Base-by-base conservation (phyloP, 2,888 invertebrate species). In the Yponomeuta cagnagella region DNA sequence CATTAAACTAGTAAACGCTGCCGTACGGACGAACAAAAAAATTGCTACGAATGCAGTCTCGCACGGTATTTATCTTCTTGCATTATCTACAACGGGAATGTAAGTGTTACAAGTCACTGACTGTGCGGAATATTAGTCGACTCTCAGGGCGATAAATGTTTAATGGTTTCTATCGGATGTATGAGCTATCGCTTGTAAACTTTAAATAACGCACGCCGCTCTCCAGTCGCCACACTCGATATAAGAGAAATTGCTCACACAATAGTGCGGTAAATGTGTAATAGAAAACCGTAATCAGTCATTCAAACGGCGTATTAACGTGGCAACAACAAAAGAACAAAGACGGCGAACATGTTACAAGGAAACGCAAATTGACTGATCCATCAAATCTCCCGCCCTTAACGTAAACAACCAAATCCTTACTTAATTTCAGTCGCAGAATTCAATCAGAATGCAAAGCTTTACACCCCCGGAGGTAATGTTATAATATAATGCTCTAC, bases 341-440 rank as follows among this genome's bases (percentile, higher is more conserved):
- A 83, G 81, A 85, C 85, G 82, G 12, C 74, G 80, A 85, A 85
- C 82, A 81, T 80, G 82, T 63, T 33, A 33, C 82, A 82, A 79
- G 78, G 80, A 80, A 81, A 83, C 83, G 81, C 81, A 87, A 89
- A 89, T 86, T 86, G 86, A 85, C 88, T 88, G 89, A 90, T 89
- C 89, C 88, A 81, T 85, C 85, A 80, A 81, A 84, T 81, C 84
- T 84, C 81, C 80, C 81, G 77, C 84, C 88, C 87, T 85, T 82
- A 86, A 86, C 88, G 87, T 85, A 90, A 91, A 91, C 92, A 90
- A 82, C 80, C 85, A 90, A 91, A 92, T 92, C 92, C 92, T 91
- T 91, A 90, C 91, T 90, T 90, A 91, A 91, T 92, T 90, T 92
- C 90, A 91, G 87, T 89, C 84, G 82, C 87, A 89, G 91, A 90